phyloP scores from a whole-genome alignment of 1,140 invertebrate species.

The Papilio helenus region DNA sequence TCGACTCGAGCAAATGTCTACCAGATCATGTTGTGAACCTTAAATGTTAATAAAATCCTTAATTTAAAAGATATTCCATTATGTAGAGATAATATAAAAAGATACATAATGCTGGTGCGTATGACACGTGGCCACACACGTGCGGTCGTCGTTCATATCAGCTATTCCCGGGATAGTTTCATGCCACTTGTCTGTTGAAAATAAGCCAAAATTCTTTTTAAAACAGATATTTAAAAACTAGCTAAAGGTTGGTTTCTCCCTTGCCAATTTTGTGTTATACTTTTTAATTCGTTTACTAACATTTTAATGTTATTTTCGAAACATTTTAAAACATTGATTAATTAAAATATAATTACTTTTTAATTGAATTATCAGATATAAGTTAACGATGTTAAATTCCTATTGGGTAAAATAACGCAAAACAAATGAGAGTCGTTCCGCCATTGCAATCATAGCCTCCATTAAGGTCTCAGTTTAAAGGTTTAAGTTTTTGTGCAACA shows the following conservation, averaged over 20 bases:
- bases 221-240: not conserved
- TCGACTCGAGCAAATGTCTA: no score
- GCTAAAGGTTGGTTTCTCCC: not conserved
- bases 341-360: no score
- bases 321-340: no score
- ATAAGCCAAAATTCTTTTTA: not conserved
- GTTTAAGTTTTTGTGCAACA: not conserved
- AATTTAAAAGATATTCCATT: no score
- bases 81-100: no score
- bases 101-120: not conserved
- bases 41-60: no score
- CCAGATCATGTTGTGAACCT: no score
- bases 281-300: no score
- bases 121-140: not conserved
- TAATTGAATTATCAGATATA: no score
- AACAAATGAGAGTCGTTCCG: not conserved
- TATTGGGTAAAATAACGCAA: not conserved
- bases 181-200: not conserved
- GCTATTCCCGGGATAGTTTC: conserved; percentile 17
- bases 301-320: no score
- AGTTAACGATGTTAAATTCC: not conserved
- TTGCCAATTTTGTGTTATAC: no score
- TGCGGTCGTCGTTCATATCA: not conserved
- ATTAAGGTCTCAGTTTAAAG: conserved; percentile 1
- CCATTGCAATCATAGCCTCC: not conserved